A percentile compares a stretch with the other conserved stretches of the same genome.
phyloP scores from a whole-genome alignment of 1,140 invertebrate species.

The Euura saliciscinereae region DNA sequence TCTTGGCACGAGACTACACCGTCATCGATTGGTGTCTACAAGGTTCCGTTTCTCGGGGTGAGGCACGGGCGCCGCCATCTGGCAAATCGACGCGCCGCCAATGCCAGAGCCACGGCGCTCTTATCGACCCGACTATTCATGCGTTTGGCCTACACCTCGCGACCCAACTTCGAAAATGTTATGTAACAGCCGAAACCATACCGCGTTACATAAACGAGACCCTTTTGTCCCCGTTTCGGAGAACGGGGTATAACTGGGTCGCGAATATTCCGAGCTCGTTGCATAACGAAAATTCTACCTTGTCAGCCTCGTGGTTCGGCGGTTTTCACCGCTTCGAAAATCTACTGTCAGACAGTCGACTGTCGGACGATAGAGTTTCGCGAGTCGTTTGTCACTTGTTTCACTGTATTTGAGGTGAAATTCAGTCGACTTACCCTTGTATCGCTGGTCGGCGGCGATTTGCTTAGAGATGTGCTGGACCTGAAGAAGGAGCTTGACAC shows the following conservation, averaged over 20 bases:
- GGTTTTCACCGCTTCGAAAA: too few relatives aligned
- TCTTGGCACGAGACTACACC: constrained; percentile 45
- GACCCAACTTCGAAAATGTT: constrained; percentile 23
- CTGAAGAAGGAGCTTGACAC: constrained; percentile 89
- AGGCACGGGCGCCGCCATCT: constrained; percentile 48
- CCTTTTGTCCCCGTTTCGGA: neutral
- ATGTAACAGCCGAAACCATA: constrained; percentile 33
- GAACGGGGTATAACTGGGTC: neutral
- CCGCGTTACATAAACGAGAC: constrained; percentile 37
- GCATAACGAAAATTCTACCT: neutral
- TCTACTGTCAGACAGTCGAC: neutral
- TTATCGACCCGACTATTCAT: constrained; percentile 43
- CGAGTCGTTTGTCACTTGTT: neutral
- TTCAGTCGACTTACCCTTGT: constrained; percentile 72
- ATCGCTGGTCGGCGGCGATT: constrained; percentile 78
- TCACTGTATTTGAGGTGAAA: neutral
- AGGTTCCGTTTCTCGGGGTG: constrained; percentile 15
- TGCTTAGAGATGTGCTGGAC: constrained; percentile 87
- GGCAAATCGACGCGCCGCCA: constrained; percentile 25
- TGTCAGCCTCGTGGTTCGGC: neutral
- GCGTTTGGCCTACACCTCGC: neutral
- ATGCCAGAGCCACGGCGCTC: constrained; percentile 1
- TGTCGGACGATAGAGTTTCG: neutral
- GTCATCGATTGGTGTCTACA: constrained; percentile 50
- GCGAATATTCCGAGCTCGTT: neutral